phyloP scores from a whole-genome alignment of 2,888 invertebrate species.

The Barypeithes pellucidus region DNA sequence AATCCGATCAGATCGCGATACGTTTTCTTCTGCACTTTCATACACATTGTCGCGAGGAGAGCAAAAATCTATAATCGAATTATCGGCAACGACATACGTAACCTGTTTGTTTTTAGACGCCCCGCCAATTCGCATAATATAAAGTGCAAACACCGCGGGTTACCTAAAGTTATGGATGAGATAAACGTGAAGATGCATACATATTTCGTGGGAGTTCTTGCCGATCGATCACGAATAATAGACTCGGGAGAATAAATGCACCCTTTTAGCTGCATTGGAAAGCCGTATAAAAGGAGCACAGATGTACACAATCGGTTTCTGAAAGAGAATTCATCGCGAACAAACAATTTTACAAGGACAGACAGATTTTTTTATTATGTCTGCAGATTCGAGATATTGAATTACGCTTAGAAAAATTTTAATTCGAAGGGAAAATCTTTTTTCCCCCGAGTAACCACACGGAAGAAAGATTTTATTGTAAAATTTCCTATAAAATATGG shows the following conservation, averaged over 20 bases:
- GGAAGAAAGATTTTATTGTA: no score
- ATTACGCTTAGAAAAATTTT: background rate
- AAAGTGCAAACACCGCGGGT: conserved; percentile 47
- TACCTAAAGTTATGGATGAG: conserved; percentile 50
- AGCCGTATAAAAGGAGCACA: conserved; percentile 47
- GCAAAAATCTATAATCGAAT: background rate
- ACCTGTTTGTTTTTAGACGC: conserved; percentile 50
- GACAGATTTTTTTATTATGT: conserved; percentile 40
- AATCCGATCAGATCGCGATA: no score
- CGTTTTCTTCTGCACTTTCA: no score
- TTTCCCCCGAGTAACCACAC: no score
- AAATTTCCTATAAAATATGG: no score
- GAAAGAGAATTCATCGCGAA: conserved; percentile 46
- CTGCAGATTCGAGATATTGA: background rate
- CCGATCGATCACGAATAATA: conserved; percentile 50
- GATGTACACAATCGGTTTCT: conserved; percentile 50
- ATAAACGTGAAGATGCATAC: conserved; percentile 50
- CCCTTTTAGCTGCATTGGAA: conserved; percentile 46
- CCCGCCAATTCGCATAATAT: conserved; percentile 25
- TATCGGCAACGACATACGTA: conserved; percentile 44
- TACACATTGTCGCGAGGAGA: no score
- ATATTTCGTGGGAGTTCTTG: conserved; percentile 36
- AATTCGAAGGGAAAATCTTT: no score
- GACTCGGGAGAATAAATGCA: conserved; percentile 47
- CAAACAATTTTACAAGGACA: conserved; percentile 47